Percentiles rank a stretch among this genome's conserved stretches.
Conservation (phyloP, 1,140 invertebrate genomes). For the Meteorus sp. region DNA sequence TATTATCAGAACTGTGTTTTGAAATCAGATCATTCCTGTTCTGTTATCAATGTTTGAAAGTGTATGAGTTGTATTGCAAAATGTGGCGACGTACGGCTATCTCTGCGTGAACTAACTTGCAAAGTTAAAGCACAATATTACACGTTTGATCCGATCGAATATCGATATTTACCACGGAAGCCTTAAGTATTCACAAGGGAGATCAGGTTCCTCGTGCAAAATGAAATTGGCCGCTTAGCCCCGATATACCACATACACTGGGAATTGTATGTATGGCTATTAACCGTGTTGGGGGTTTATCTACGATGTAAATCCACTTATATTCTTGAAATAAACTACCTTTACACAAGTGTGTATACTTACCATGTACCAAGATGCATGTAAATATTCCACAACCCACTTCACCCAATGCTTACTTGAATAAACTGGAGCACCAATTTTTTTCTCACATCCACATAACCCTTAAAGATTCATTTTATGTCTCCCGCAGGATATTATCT, state of each 20-base stretch:
- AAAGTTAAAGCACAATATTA: background rate
- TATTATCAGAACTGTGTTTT: too few relatives aligned
- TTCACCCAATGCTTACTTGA: too few relatives aligned
- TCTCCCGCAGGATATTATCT: too few relatives aligned
- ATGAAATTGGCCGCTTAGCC: slow-evolving; percentile 12
- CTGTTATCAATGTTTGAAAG: too few relatives aligned
- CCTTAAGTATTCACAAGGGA: slow-evolving; percentile 14
- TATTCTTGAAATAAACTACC: too few relatives aligned
- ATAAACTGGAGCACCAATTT: too few relatives aligned
- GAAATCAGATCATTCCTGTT: background rate
- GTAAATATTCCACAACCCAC: too few relatives aligned
- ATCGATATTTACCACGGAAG: slow-evolving; percentile 16
- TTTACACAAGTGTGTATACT: too few relatives aligned
- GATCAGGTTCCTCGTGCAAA: background rate
- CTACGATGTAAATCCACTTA: background rate
- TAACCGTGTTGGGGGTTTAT: background rate
- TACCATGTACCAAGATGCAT: too few relatives aligned
- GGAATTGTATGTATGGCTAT: background rate
- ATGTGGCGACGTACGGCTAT: background rate
- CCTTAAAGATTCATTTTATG: too few relatives aligned
- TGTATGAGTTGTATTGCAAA: background rate
- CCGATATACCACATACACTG: background rate
- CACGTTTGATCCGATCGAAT: slow-evolving; percentile 9
- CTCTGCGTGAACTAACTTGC: background rate
- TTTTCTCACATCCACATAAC: too few relatives aligned